Percentiles rank a stretch among this genome's conserved stretches.
phyloP scores from a whole-genome alignment of 2,888 invertebrate species.

The Drosophila robusta region DNA sequence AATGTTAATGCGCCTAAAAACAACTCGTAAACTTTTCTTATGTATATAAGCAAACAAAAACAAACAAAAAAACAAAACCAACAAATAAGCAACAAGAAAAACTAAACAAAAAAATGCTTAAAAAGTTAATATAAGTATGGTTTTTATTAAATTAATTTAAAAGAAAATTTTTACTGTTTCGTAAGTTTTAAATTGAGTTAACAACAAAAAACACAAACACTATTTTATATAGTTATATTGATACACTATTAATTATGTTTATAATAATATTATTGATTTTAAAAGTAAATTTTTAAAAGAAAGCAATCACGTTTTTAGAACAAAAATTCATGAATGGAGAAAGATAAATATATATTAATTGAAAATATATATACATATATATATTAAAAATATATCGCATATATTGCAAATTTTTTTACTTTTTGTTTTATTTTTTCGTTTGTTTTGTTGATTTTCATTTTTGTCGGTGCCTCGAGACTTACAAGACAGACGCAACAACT shows the following conservation, averaged over 20 bases:
- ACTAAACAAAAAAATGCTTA: conserved; percentile 4
- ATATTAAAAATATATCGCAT: conserved; percentile 58
- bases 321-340: conserved; percentile 53
- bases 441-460: conserved; percentile 18
- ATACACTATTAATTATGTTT: conserved; percentile 60
- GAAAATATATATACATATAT: conserved; percentile 42
- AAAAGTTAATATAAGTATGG: conserved; percentile 42
- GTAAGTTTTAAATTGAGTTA: conserved; percentile 47
- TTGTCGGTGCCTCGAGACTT: conserved; percentile 53
- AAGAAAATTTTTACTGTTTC: conserved; percentile 54
- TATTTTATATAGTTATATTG: conserved; percentile 47
- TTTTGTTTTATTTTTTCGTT: conserved; percentile 33
- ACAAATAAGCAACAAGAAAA: conserved; percentile 8
- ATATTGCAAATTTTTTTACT: conserved; percentile 48
- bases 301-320: conserved; percentile 74
- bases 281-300: conserved; percentile 56
- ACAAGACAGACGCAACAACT: conserved; percentile 66
- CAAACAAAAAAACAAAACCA: conserved; percentile 15
- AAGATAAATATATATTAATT: conserved; percentile 20
- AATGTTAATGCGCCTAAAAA: conserved; percentile 42
- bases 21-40: conserved; percentile 18
- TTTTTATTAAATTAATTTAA: conserved; percentile 54
- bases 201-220: conserved; percentile 18
- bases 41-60: conserved; percentile 33
- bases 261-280: conserved; percentile 67